Evolutionary conservation across 2,888 invertebrate genomes (phyloP), one percentile per base, ranked within the genome.

Genomic region (Euphydryas editha): DNA sequence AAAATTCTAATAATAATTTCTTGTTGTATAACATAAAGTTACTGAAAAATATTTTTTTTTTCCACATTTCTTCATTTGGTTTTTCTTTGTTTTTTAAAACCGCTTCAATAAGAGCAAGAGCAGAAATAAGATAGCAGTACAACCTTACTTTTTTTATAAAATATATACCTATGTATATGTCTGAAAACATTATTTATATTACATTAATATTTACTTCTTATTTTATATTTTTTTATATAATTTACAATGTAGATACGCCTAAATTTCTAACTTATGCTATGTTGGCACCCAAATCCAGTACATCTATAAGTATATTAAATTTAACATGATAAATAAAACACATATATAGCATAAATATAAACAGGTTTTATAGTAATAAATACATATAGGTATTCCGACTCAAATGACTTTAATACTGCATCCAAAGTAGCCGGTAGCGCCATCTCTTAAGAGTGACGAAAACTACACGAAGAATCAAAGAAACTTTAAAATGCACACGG

Each of bases 361-460:
- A 39, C 15, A 39, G n/a, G n/a, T 39, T 10, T 39, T 10, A 13
- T 11, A 39, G 8, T 20, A 2, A 13, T 1, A 6, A 20, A 47
- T 18, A 47, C 13, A 47, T 20, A 47, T 20, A 8, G n/a, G 13
- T 47, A 13, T 47, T 21, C 0, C n/a, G n/a, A 44, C 24, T n/a
- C n/a, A 21, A n/a, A 24, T 56, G n/a, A 56, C 20, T 30, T 51
- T 17, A 37, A 18, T 49, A 49, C 17, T 54, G 18, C 36, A 36
- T n/a, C n/a, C 37, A 56, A 59, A 75, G 72, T 68, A 67, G 79
- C 81, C 60, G 67, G 82, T 86, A 80, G 82, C 90, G 92, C 90
- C 91, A 91, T 91, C 92, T 92, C 79, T 85, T 83, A 82, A 68
- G 67, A 70, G 70, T 74, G 76, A 73, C 75, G 68, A 74, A 81